Base-by-base conservation (phyloP, 2,888 invertebrate species). In the Andrena chrysosceles region DNA sequence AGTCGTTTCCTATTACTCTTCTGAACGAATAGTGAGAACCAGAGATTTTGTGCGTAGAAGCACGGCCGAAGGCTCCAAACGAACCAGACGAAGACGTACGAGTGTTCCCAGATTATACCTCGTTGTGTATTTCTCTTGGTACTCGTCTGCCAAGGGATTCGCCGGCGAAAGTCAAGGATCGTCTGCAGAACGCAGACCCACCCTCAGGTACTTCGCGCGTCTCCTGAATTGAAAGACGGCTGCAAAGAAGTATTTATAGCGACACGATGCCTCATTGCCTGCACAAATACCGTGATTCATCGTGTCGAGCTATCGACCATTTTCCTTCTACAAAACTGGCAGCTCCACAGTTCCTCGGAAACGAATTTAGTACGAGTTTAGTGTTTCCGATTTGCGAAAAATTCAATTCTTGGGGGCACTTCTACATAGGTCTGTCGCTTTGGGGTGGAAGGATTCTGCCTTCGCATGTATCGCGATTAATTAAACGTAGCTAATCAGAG, bases 241-340 rank as follows among this genome's bases (percentile, higher is more conserved):
- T 69, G 77, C 67, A 78, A 89, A 88, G 83, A 85, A 90, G 88
- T 89, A 89, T 90, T 89, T 89, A 89, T 87, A 81, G 77, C 80
- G 78, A 81, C 66, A 80, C 69, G 86, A 81, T 72, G 23, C 6
- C 83, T 89, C 87, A 87, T 89, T 87, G 87, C 77, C 68, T 77
- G 78, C 83, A 87, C 86, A 88, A 90, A 88, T 89, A 85, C 90
- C 84, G 85, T 78, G 80, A 85, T 84, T 84, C 83, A 69, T 79
- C 60, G 71, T 68, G 74, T 74, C 68, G 42, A 48, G 20, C 64
- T 6, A 64, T 64, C 26, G 62, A 63, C 67, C 31, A 72, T 67
- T 74, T 16, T 5, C 10, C n/a, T 20, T 31, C 52, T 49, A n/a
- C 5, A 23, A 33, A 49, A 20, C 56, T 35, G 20, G 31, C 48